A percentile compares a stretch with the other conserved stretches of the same genome.
These are phyloP conservation scores for Rhinogobio ventralis DNA, from an alignment of 2,797 vertebrate genomes.

Conservation along the genomic window DNA sequence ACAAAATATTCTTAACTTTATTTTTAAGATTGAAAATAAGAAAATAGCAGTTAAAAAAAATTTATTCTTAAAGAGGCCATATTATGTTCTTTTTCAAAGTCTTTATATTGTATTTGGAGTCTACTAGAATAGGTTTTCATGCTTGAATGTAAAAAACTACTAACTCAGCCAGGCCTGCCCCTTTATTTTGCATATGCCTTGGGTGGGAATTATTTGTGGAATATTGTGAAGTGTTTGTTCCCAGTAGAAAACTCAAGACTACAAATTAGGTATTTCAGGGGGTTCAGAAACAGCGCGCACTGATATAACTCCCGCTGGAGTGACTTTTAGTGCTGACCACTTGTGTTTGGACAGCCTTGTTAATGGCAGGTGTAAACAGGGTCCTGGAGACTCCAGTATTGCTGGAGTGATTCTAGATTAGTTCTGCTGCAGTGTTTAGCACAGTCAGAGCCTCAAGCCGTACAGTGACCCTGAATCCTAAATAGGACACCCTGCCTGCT, in stretches of 20 bases:
- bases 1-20: too few species aligned
- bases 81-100: too few species aligned
- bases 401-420: slow-evolving; percentile 11
- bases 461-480: slow-evolving; percentile 69
- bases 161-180: too few species aligned
- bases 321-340: not conserved
- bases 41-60: not conserved
- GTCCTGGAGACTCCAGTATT: not conserved
- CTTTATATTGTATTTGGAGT: too few species aligned
- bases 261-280: not conserved
- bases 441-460: slow-evolving; percentile 47
- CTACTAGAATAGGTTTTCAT: too few species aligned
- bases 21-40: too few species aligned
- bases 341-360: not conserved
- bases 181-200: too few species aligned
- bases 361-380: not conserved
- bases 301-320: not conserved
- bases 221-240: not conserved
- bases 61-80: not conserved
- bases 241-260: not conserved
- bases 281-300: not conserved
- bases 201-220: not conserved
- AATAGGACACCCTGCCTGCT: slow-evolving; percentile 67
- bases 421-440: slow-evolving; percentile 35
- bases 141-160: too few species aligned